phyloP scores from a whole-genome alignment of 2,113 vertebrate species.

The Neoarius graeffei region DNA sequence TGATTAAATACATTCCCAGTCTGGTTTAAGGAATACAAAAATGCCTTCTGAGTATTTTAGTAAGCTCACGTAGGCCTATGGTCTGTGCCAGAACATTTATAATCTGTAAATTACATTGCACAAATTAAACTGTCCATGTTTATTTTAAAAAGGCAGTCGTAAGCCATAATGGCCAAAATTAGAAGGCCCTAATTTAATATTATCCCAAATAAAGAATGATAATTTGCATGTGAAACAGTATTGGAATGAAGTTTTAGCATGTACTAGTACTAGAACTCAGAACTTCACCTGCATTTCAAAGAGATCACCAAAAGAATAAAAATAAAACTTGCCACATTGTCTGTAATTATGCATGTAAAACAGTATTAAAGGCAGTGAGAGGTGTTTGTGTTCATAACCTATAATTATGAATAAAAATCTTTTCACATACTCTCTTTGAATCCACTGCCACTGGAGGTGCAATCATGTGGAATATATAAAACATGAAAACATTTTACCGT shows the following conservation, averaged over 20 bases:
- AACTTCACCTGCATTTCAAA: background rate
- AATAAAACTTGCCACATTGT: background rate
- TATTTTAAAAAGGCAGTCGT: background rate
- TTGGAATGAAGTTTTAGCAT: background rate
- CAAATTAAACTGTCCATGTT: background rate
- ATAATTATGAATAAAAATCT: background rate
- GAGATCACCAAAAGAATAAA: background rate
- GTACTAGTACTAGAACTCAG: background rate
- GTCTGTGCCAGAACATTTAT: background rate
- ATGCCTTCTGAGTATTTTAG: conserved; percentile 36
- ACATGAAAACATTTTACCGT: background rate
- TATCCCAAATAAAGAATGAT: background rate
- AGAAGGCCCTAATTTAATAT: background rate
- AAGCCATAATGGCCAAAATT: background rate
- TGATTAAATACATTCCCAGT: conserved; percentile 41
- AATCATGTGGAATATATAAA: background rate
- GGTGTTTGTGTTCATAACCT: background rate
- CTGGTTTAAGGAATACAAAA: conserved; percentile 53
- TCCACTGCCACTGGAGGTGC: background rate
- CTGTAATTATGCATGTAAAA: background rate
- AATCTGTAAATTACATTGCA: background rate
- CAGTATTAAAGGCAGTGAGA: background rate
- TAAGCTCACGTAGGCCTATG: background rate
- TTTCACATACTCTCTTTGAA: background rate
- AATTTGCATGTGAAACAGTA: background rate